Evolutionary conservation across 2,113 vertebrate species (phyloP), one percentile per base, ranked within the genome.

Genomic region (Ploceus nigricollis): DNA sequence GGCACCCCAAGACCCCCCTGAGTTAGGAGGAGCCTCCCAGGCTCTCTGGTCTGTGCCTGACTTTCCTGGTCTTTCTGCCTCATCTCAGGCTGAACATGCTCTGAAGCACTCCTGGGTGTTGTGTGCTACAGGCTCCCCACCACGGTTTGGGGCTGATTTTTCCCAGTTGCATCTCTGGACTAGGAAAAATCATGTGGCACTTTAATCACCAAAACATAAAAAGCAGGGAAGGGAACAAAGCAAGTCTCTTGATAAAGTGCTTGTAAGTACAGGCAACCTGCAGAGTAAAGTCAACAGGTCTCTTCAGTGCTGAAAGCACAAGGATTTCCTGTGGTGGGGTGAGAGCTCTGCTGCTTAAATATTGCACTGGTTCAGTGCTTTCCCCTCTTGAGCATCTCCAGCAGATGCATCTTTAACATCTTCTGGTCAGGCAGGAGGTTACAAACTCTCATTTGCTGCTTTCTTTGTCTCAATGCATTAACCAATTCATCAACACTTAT

Each of bases 61-160:
- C 9, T 71, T 58, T 57, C 13, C 56, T 58, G 82, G 3, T 50
- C 20, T 17, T 87, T 31, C 50, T 47, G 39, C 16, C 63, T 40
- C 33, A 1, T 11, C 28, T 60, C 11, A 7, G 7, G 35, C 4
- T 17, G 31, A 40, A 45, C 13, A 1, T 0, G 1, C 11, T 48
- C 47, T 6, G 23, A 27, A 44, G 51, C 24, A 1, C 18, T n/a
- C 31, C 47, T 16, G 27, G 21, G 35, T 39, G 35, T 4, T 7
- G 15, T 3, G 2, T 16, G 4, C 15, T 9, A 14, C 10, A 17
- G 35, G 44, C 3, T 3, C 53, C 3, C 27, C 0, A 0, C 16
- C 42, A 33, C 47, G 6, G 9, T 4, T 56, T 4, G 1, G 31
- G 2, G 13, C 30, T 42, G 13, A 7, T 25, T 66, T 61, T 42